Conservation (phyloP, 2,797 vertebrate species). For the Sitta carolinensis region DNA sequence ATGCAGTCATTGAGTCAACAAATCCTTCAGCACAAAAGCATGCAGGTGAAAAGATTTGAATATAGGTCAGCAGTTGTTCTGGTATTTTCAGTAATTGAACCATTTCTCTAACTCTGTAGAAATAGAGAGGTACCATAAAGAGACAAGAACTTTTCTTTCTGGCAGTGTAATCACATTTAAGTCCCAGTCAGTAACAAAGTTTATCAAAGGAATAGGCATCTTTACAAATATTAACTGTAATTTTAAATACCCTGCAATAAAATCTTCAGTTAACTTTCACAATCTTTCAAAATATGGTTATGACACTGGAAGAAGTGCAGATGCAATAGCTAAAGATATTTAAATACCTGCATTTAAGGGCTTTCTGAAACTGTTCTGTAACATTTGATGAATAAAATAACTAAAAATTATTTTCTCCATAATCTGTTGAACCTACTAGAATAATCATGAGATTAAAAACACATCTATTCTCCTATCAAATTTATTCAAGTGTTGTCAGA, state of each 20-base stretch:
- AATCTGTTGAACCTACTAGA: background rate
- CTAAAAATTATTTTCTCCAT: background rate
- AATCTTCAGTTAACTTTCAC: background rate
- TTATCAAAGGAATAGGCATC: background rate
- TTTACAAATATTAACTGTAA: background rate
- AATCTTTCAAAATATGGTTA: background rate
- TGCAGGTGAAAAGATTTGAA: background rate
- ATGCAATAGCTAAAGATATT: background rate
- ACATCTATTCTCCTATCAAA: slow-evolving; percentile 19
- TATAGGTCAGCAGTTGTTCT: background rate
- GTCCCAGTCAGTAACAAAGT: background rate
- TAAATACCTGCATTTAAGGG: background rate
- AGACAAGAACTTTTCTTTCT: background rate
- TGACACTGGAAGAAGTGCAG: slow-evolving; percentile 47
- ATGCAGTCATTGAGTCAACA: slow-evolving; percentile 10
- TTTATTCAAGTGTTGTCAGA: slow-evolving; percentile 60
- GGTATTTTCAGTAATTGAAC: background rate
- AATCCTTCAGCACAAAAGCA: slow-evolving; percentile 27
- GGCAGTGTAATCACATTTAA: background rate
- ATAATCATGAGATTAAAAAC: slow-evolving; percentile 29
- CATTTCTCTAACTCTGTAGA: background rate
- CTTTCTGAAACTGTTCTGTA: background rate
- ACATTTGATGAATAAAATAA: background rate
- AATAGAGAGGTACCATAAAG: background rate
- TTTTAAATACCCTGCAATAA: background rate